A percentile compares a stretch with the other conserved stretches of the same genome.
Conservation (phyloP, 2,113 vertebrate genomes). For the Hipposideros armiger region DNA sequence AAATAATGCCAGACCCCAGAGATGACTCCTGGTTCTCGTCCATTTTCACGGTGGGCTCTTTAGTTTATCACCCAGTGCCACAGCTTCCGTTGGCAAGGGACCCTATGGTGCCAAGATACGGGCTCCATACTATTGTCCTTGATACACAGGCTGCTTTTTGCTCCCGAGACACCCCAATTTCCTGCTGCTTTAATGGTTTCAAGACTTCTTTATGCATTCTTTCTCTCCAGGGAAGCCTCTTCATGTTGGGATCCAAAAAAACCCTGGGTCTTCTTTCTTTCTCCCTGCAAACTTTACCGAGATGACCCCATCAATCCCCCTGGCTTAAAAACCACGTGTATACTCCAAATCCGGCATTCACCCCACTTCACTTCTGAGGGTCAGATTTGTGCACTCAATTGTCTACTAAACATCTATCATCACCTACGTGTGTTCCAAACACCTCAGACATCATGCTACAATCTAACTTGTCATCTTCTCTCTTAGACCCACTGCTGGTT, state of each 20-base stretch:
- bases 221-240: neutral
- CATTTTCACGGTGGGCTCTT: neutral
- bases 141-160: neutral
- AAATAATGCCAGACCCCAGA: neutral
- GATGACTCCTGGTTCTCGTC: neutral
- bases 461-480: neutral
- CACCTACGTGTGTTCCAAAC: neutral
- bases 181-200: neutral
- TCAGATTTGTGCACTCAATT: neutral
- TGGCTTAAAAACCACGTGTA: neutral
- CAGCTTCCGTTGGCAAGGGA: neutral
- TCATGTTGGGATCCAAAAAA: neutral
- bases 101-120: rapidly evolving
- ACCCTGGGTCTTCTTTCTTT: neutral
- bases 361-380: neutral
- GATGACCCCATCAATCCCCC: neutral
- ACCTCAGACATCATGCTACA: neutral
- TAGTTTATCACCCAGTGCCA: rapidly evolving
- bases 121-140: neutral
- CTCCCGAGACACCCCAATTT: neutral
- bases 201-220: neutral
- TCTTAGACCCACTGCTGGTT: neutral
- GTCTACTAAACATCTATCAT: neutral
- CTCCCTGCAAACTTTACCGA: neutral
- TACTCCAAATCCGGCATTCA: neutral